These are phyloP conservation scores for Aphrophora alni DNA, from an alignment of 2,888 invertebrate genomes.

Conservation along the genomic window DNA sequence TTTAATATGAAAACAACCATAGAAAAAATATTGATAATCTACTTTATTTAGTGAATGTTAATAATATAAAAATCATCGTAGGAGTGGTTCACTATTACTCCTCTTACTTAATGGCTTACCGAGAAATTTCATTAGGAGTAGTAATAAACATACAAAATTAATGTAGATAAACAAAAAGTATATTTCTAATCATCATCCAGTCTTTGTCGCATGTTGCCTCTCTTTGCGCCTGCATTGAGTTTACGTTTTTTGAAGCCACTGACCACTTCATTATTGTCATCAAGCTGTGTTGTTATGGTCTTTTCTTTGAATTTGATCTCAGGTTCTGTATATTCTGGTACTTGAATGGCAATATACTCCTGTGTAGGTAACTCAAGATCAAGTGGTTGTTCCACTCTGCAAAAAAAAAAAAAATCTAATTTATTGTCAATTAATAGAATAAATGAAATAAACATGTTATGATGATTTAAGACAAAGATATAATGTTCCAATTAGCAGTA, in stretches of 20 bases:
- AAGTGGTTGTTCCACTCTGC: constrained; percentile 62
- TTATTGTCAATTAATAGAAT: background rate
- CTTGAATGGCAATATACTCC: constrained; percentile 49
- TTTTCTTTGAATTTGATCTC: constrained; percentile 55
- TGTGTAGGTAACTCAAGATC: constrained; percentile 76
- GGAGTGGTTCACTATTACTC: too few species aligned
- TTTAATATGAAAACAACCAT: too few species aligned
- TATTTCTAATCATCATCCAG: constrained; percentile 33
- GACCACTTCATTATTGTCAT: constrained; percentile 54
- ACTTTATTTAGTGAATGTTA: too few species aligned
- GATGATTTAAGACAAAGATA: too few species aligned
- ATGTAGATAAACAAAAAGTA: too few species aligned
- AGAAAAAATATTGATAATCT: too few species aligned
- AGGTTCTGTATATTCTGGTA: constrained; percentile 50
- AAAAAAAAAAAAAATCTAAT: constrained; percentile 46
- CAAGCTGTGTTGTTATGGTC: constrained; percentile 46
- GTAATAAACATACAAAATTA: too few species aligned
- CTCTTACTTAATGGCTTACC: too few species aligned
- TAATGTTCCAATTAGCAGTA: too few species aligned
- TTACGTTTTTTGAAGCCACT: constrained; percentile 72
- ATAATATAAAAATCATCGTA: too few species aligned
- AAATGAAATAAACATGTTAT: too few species aligned
- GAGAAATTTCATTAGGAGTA: too few species aligned
- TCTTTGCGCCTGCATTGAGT: constrained; percentile 59
- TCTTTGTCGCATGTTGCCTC: constrained; percentile 44